Evolutionary conservation across 2,113 vertebrate species (phyloP).

Genomic region (Anolis carolinensis): DNA sequence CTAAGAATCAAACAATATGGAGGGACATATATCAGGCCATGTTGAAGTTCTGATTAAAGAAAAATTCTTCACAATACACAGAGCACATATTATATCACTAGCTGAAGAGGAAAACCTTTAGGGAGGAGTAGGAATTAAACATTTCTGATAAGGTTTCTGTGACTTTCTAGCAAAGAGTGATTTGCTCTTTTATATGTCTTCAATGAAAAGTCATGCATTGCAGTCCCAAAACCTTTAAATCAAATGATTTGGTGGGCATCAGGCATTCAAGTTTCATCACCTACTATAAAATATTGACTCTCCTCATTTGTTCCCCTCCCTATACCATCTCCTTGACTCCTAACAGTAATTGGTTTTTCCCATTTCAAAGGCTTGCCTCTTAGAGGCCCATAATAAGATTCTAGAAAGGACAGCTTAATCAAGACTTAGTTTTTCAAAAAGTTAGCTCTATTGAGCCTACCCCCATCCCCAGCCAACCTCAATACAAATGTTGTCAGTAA

Average conservation of each 20-base stretch:
- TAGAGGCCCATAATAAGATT: conserved; percentile 32
- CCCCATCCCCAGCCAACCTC: not conserved
- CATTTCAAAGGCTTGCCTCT: conserved; percentile 31
- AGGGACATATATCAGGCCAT: not conserved
- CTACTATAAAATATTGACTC: conserved; percentile 61
- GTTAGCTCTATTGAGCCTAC: conserved; percentile 29
- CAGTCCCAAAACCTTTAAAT: conserved; percentile 65
- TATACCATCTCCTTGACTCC: not conserved
- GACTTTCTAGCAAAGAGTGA: conserved; percentile 62
- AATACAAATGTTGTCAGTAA: not conserved
- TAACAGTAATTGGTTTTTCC: conserved; percentile 49
- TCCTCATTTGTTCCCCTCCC: conserved; percentile 49
- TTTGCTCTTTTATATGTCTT: conserved; percentile 68
- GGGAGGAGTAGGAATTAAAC: conserved; percentile 62
- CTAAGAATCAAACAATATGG: conserved; percentile 23
- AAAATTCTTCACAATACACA: conserved; percentile 68
- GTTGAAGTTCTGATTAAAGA: conserved; percentile 66
- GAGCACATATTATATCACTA: conserved; percentile 57
- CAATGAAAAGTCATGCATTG: conserved; percentile 61
- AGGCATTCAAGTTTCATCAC: conserved; percentile 54
- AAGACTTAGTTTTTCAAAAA: conserved; percentile 42
- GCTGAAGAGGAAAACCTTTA: conserved; percentile 58
- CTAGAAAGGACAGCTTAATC: conserved; percentile 41
- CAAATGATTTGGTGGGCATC: conserved; percentile 64
- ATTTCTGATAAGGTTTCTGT: conserved; percentile 63